Percentiles rank a stretch among this genome's conserved stretches.
These are phyloP conservation scores for Microcebus ravelobensis DNA, from an alignment of 2,113 vertebrate species.

Conservation along the genomic window DNA sequence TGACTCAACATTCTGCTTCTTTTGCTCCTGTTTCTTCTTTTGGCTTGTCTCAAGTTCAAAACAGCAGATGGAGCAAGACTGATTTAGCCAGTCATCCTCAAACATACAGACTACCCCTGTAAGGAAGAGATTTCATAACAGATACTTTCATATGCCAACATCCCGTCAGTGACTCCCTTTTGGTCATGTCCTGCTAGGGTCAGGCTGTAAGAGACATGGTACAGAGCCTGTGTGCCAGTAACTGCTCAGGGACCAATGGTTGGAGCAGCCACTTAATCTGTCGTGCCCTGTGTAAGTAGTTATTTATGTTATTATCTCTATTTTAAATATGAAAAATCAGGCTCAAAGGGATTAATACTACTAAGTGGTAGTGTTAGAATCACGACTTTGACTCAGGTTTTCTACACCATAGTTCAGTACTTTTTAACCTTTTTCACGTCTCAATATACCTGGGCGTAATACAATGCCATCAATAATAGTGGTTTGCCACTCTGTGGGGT, in stretches of 20 bases:
- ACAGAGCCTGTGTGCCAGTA: neutral
- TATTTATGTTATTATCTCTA: neutral
- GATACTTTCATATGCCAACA: neutral
- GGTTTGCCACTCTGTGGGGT: neutral
- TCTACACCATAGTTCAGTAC: neutral
- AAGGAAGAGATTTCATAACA: neutral
- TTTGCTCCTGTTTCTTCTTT: neutral
- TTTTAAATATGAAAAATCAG: neutral
- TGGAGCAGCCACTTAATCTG: neutral
- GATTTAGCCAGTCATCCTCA: neutral
- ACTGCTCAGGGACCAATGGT: neutral
- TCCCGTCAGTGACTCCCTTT: neutral
- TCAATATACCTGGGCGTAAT: neutral
- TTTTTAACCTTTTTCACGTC: neutral
- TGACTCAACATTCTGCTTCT: neutral
- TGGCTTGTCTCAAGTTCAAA: constrained; percentile 29
- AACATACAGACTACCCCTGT: neutral
- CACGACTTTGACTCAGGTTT: neutral
- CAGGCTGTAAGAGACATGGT: neutral
- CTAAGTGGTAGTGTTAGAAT: neutral
- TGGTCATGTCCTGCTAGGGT: neutral
- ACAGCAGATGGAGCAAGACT: neutral
- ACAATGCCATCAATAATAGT: neutral
- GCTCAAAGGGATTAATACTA: neutral
- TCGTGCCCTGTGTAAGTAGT: neutral